These are phyloP conservation scores for Hippolais icterina DNA, from an alignment of 2,113 vertebrate species.

Conservation along the genomic window DNA sequence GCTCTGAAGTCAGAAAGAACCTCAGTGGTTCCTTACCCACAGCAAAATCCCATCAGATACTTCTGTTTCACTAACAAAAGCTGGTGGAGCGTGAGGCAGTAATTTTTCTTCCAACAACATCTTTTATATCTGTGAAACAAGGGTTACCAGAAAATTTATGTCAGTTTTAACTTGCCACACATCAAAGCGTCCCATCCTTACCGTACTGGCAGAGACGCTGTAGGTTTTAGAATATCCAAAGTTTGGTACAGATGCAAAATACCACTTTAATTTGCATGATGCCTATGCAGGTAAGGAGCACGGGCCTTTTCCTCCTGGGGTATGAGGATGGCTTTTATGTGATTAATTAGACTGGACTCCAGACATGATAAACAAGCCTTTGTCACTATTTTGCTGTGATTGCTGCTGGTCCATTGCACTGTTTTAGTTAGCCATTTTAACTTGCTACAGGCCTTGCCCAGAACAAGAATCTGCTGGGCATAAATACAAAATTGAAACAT, in stretches of 20 bases:
- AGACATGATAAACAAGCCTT: neutral
- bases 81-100: fast-evolving
- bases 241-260: neutral
- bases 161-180: neutral
- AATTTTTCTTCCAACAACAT: neutral
- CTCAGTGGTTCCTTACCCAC: neutral
- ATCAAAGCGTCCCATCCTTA: neutral
- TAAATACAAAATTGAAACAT: neutral
- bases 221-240: neutral
- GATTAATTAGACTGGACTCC: neutral
- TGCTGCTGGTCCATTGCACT: neutral
- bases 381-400: neutral
- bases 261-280: neutral
- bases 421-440: neutral
- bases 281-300: neutral
- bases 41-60: neutral
- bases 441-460: neutral
- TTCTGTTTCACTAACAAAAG: neutral
- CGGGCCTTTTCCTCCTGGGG: fast-evolving
- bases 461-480: neutral
- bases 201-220: neutral
- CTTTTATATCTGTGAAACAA: neutral
- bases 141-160: neutral
- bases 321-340: neutral
- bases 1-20: neutral